Evolutionary conservation across 1,140 invertebrate genomes (phyloP), one percentile per base, ranked within the genome.

Genomic region (Drosophila ambigua): DNA sequence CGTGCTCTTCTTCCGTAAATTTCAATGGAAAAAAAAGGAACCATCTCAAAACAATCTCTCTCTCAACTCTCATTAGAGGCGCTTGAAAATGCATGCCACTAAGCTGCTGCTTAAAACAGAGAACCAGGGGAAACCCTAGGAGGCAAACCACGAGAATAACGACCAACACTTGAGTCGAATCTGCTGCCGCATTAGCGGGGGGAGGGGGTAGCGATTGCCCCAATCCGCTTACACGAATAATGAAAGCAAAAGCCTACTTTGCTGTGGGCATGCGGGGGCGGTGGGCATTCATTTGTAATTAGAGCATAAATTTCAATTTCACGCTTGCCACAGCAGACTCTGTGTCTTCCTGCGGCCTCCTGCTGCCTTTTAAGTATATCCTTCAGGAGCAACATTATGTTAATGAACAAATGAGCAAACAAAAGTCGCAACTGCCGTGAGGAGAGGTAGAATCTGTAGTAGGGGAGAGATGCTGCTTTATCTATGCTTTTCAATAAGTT

Each of bases 251-350:
- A 72, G 59, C 63, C 59, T 63, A 63, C 62, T 57, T 35, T 35
- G 8, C 4, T 11, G 0, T 35, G 31, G 31, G 31, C 31, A 6
- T 9, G 9, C 31, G 3, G 31, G 31, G 9, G 31, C 9, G 9
- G 60, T 57, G 41, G 39, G 46, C 54, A 60, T 69, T 68, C 66
- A 46, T 49, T 73, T 61, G 72, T 80, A 84, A 84, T 84, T 84
- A 84, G 66, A 77, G 77, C 67, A 85, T 85, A 77, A 77, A 80
- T 84, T 84, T 84, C 54, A 77, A 84, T 84, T 84, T 85, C 77
- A 84, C 81, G 81, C 72, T 77, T 77, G 77, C 77, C 63, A 60
- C 51, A 61, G 53, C 72, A 45, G 60, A 57, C 23, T 20, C 54
- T 20, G 13, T n/a, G 35, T 16, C 46, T 23, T 15, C 24, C 24